Evolutionary conservation across 1,140 invertebrate genomes (phyloP).

Genomic region (Nomia melanderi): DNA sequence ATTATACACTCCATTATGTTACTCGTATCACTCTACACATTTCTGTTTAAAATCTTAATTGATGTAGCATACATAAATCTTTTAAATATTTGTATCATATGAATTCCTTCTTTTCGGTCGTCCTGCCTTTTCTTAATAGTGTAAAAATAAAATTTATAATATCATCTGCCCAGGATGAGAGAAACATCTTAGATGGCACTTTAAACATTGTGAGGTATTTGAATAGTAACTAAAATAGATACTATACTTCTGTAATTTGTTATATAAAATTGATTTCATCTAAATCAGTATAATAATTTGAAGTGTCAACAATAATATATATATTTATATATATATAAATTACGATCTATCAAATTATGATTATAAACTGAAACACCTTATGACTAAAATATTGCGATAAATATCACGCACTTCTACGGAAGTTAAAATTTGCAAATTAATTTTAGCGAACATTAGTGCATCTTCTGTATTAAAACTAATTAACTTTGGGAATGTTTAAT

Average conservation of each 20-base stretch:
- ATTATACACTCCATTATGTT: constrained; percentile 4
- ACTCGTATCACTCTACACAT: constrained; percentile 5
- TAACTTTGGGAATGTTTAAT: constrained; percentile 45
- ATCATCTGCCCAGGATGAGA: constrained; percentile 41
- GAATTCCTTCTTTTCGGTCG: constrained; percentile 43
- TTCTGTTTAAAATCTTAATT: constrained; percentile 28
- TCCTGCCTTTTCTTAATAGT: constrained; percentile 43
- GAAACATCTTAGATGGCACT: constrained; percentile 49
- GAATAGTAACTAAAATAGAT: constrained; percentile 45
- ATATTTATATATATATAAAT: constrained; percentile 20
- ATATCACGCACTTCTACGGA: constrained; percentile 12
- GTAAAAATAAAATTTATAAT: constrained; percentile 44
- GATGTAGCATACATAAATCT: constrained; percentile 32
- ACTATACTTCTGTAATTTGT: constrained; percentile 33
- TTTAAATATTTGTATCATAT: constrained; percentile 30
- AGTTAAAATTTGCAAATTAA: constrained; percentile 15
- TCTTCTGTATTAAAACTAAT: constrained; percentile 42
- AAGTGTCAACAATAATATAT: constrained; percentile 5
- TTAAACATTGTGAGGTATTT: constrained; percentile 49
- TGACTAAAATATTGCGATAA: constrained; percentile 10
- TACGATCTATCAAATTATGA: background rate
- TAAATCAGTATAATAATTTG: constrained; percentile 8
- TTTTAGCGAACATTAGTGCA: background rate
- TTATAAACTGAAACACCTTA: background rate
- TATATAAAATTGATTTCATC: constrained; percentile 8